Evolutionary conservation across 1,140 invertebrate genomes (phyloP).

Genomic region (Listronotus bonariensis): DNA sequence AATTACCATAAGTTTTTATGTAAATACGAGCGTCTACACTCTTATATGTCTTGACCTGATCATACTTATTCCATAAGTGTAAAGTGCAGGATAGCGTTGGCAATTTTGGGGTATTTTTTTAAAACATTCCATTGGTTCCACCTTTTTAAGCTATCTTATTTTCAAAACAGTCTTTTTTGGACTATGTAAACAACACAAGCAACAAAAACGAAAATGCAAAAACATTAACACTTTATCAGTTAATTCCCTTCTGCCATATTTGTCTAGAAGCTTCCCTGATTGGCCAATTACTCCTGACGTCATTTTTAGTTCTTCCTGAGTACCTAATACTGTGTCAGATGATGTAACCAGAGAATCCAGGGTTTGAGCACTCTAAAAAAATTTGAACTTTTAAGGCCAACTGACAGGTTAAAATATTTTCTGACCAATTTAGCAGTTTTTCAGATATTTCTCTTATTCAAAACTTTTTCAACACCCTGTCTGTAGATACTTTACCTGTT

Average conservation of each 20-base stretch:
- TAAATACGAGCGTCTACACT: too few relatives aligned
- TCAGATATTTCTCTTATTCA: too few relatives aligned
- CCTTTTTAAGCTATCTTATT: too few relatives aligned
- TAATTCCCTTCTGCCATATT: slow-evolving; percentile 91
- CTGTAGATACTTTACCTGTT: slow-evolving; percentile 55
- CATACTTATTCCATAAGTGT: too few relatives aligned
- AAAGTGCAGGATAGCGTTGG: too few relatives aligned
- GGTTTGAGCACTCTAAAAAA: slow-evolving; percentile 72
- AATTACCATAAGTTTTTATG: too few relatives aligned
- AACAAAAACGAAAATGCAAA: slow-evolving; percentile 92
- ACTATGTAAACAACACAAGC: slow-evolving; percentile 90
- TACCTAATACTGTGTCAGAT: slow-evolving; percentile 68
- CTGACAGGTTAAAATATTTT: too few relatives aligned
- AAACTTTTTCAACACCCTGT: too few relatives aligned
- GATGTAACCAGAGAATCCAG: slow-evolving; percentile 78
- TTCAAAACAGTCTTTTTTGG: slow-evolving; percentile 82
- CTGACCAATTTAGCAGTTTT: too few relatives aligned
- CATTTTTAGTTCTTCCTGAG: slow-evolving; percentile 81
- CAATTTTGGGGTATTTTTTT: too few relatives aligned
- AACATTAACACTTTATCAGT: slow-evolving; percentile 92
- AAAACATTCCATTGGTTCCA: too few relatives aligned
- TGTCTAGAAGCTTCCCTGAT: slow-evolving; percentile 87
- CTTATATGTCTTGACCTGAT: too few relatives aligned
- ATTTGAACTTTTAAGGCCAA: neutral
- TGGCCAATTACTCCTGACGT: slow-evolving; percentile 86